Evolutionary conservation across 2,888 invertebrate genomes (phyloP).

Genomic region (Oligia latruncula): DNA sequence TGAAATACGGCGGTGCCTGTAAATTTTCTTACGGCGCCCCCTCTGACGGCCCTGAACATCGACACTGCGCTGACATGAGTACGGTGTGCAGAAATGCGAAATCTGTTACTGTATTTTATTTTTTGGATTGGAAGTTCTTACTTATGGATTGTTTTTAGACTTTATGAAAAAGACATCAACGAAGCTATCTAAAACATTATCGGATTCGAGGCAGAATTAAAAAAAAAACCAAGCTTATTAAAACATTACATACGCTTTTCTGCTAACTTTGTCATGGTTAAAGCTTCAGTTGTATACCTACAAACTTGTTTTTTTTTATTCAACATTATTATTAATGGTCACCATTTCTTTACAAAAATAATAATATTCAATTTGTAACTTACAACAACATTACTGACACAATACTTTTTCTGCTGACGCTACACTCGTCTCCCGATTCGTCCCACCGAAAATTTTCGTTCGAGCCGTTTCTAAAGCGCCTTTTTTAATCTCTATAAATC

Average conservation of each 20-base stretch:
- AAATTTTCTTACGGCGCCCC: slow-evolving; percentile 89
- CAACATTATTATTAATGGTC: not conserved
- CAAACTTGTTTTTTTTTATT: not conserved
- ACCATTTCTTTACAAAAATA: not conserved
- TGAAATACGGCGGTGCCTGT: slow-evolving; percentile 89
- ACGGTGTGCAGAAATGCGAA: slow-evolving; percentile 73
- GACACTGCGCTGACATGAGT: slow-evolving; percentile 86
- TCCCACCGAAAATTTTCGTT: slow-evolving; percentile 90
- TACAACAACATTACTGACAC: not conserved
- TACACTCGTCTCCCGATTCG: slow-evolving; percentile 88
- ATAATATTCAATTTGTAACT: not conserved
- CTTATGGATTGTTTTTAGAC: not conserved
- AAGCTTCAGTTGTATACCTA: not conserved
- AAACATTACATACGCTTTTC: not conserved
- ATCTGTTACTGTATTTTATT: not conserved
- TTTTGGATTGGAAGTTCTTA: not conserved
- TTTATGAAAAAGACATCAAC: not conserved
- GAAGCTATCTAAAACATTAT: not conserved
- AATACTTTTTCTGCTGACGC: slow-evolving; percentile 70
- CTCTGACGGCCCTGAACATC: slow-evolving; percentile 85
- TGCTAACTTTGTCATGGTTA: not conserved
- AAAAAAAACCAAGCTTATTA: not conserved
- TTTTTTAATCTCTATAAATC: slow-evolving; percentile 91
- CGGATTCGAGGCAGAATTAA: not conserved
- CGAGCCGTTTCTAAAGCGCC: slow-evolving; percentile 90